Evolutionary conservation across 2,888 invertebrate genomes (phyloP).

Genomic region (Drosophila picticornis): DNA sequence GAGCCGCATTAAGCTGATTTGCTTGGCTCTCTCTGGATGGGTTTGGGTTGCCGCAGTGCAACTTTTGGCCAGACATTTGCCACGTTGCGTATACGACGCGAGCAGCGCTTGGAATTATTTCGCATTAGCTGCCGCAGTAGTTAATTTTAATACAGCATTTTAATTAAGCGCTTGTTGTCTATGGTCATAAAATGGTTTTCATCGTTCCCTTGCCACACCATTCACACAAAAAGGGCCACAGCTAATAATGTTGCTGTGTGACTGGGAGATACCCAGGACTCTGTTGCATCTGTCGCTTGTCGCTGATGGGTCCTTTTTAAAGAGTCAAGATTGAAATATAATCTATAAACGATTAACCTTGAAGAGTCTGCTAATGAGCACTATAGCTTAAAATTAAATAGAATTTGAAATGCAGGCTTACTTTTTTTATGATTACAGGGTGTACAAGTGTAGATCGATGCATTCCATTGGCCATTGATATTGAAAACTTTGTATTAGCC

Average conservation of each 20-base stretch:
- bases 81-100: slow-evolving; percentile 66
- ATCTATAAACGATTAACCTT: background rate
- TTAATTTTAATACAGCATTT: slow-evolving; percentile 72
- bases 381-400: background rate
- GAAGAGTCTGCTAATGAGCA: background rate
- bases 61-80: slow-evolving; percentile 31
- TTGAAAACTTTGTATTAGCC: slow-evolving; percentile 35
- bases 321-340: background rate
- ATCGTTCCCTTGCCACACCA: background rate
- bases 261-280: background rate
- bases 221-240: background rate
- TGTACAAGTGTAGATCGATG: background rate
- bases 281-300: background rate
- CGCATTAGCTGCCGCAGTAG: slow-evolving; percentile 65
- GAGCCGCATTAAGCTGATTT: slow-evolving; percentile 75
- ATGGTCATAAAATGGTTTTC: slow-evolving; percentile 11
- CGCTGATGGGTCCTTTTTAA: background rate
- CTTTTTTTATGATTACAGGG: background rate
- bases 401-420: background rate
- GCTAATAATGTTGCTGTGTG: background rate
- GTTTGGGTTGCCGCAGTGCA: slow-evolving; percentile 48
- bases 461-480: slow-evolving; percentile 5
- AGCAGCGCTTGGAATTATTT: slow-evolving; percentile 44
- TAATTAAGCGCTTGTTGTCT: slow-evolving; percentile 59
- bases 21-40: slow-evolving; percentile 26